Evolutionary conservation across 1,140 invertebrate genomes (phyloP), one percentile per base, ranked within the genome.

Genomic region (Sminthurinus signatus): DNA sequence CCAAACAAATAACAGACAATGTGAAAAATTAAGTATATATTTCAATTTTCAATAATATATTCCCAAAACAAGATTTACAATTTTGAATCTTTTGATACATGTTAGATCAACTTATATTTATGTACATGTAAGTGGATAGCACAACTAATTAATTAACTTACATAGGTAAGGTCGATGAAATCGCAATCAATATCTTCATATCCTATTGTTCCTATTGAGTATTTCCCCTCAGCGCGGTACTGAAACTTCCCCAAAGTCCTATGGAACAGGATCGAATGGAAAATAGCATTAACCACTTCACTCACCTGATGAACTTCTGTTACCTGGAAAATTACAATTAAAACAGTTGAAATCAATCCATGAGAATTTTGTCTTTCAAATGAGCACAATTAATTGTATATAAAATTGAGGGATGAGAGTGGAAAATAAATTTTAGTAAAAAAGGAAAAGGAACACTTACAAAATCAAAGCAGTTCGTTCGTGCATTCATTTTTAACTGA

Each of bases 121-220:
- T n/a, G n/a, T n/a, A n/a, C n/a, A n/a, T n/a, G n/a, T n/a, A n/a
- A n/a, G n/a, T n/a, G n/a, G n/a, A n/a, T n/a, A n/a, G n/a, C n/a
- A n/a, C n/a, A 43, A 57, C 25, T 23, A 1, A 3, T 43, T 17
- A 36, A 5, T 1, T 31, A 63, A 78, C 81, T 81, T 77, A 85
- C 93, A 78, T 98, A 98, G 29, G 93, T 96, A 73, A 96, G 89
- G 78, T 97, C 93, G 68, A 98, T 90, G 75, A 95, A 96, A 79
- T 97, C 91, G 80, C 95, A 98, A 75, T 96, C 90, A 12, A 96
- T 89, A 79, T 98, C 95, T 69, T 91, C 88, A 73, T 93, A 93
- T 51, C 93, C 93, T 27, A 98, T 84, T 1, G 92, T 95, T 29
- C 94, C 93, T 58, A 97, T 90, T 12, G 91, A 92, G 76, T 96